phyloP scores from a whole-genome alignment of 2,888 invertebrate species.

The Augochlorella aurata region DNA sequence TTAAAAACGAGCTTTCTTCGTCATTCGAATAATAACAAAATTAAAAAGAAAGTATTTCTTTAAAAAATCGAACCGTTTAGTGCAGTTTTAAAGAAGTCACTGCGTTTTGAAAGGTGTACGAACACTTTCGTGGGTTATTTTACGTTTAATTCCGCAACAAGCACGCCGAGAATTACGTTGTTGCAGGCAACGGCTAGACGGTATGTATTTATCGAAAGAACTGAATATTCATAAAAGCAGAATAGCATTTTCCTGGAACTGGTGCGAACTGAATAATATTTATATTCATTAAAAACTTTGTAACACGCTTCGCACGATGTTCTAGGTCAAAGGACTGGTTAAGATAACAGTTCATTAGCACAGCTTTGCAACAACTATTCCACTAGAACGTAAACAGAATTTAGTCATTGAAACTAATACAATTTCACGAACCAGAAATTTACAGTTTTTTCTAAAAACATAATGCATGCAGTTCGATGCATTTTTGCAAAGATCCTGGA shows the following conservation, averaged over 20 bases:
- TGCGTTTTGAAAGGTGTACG: no score
- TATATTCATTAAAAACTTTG: background rate
- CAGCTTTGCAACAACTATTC: background rate
- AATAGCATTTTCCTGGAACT: background rate
- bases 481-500: background rate
- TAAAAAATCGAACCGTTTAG: no score
- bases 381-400: no score
- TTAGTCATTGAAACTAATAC: background rate
- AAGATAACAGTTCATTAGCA: background rate
- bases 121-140: background rate
- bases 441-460: background rate
- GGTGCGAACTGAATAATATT: background rate
- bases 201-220: background rate
- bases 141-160: background rate
- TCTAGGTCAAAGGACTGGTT: background rate
- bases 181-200: background rate
- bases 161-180: background rate
- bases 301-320: background rate
- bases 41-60: no score
- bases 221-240: background rate
- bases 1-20: no score
- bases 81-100: no score
- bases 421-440: background rate
- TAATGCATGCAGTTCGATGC: background rate
- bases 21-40: no score